These are phyloP conservation scores for Nanger granti DNA, from an alignment of 2,113 vertebrate species.

Conservation along the genomic window DNA sequence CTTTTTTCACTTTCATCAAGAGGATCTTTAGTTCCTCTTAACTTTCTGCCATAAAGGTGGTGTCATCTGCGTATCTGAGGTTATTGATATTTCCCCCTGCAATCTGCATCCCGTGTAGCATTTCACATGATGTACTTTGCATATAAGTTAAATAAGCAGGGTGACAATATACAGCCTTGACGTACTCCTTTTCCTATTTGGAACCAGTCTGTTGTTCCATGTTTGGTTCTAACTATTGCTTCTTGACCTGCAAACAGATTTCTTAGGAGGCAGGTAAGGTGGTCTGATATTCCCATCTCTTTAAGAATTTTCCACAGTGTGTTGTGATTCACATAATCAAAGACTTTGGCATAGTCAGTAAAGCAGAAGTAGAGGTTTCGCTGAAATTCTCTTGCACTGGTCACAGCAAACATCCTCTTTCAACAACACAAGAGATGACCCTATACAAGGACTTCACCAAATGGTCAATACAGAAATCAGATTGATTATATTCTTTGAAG, in stretches of 20 bases:
- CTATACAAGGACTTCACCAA: not conserved
- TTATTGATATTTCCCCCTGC: not conserved
- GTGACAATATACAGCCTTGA: not conserved
- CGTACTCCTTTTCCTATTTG: not conserved
- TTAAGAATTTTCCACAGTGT: not conserved
- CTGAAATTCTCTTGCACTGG: not conserved
- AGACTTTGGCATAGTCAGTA: not conserved
- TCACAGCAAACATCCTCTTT: not conserved
- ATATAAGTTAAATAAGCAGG: not conserved
- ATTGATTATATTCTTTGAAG: not conserved
- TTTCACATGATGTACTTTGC: rapidly evolving
- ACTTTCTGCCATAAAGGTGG: not conserved
- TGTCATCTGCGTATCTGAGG: not conserved
- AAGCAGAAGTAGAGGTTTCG: not conserved
- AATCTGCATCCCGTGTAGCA: not conserved
- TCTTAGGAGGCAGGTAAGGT: not conserved
- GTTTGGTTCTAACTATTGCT: not conserved
- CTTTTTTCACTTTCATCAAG: not conserved
- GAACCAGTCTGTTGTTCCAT: not conserved
- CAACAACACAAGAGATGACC: not conserved
- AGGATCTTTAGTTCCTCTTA: not conserved
- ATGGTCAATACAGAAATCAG: not conserved
- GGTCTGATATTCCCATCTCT: not conserved
- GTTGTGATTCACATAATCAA: not conserved
- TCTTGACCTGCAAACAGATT: not conserved